phyloP scores from a whole-genome alignment of 2,888 invertebrate genomes.

The Drosophila mayaguana region DNA sequence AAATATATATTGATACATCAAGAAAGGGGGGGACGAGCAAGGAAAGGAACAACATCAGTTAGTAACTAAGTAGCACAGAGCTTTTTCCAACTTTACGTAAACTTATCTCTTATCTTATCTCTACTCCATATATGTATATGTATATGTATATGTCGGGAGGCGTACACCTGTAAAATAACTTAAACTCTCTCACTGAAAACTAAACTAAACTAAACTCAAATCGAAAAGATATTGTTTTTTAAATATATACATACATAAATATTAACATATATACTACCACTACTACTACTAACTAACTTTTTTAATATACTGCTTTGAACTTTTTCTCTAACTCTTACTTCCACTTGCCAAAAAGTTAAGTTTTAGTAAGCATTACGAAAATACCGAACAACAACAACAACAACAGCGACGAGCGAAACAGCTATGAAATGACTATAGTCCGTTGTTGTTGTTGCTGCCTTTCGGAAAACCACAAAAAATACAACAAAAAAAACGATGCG shows the following conservation, averaged over 20 bases:
- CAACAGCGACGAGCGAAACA: slow-evolving; percentile 8
- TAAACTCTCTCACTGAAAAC: slow-evolving; percentile 41
- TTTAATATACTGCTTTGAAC: slow-evolving; percentile 53
- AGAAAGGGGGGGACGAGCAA: background rate
- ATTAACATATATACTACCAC: slow-evolving; percentile 47
- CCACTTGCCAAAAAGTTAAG: slow-evolving; percentile 52
- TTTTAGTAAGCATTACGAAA: slow-evolving; percentile 41
- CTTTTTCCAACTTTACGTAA: slow-evolving; percentile 21
- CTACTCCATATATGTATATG: slow-evolving; percentile 13
- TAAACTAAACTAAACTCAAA: slow-evolving; percentile 9
- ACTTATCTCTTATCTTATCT: slow-evolving; percentile 11
- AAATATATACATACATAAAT: slow-evolving; percentile 27
- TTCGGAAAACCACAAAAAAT: slow-evolving; percentile 7
- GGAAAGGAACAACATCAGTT: background rate
- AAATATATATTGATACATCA: background rate
- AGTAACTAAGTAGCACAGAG: slow-evolving; percentile 16
- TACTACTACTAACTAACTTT: slow-evolving; percentile 38
- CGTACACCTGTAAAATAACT: slow-evolving; percentile 57
- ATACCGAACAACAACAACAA: slow-evolving; percentile 17
- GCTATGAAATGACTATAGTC: slow-evolving; percentile 13
- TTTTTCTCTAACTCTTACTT: slow-evolving; percentile 59
- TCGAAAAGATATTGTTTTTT: slow-evolving; percentile 20
- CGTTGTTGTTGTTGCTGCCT: slow-evolving; percentile 20
- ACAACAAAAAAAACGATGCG: slow-evolving; percentile 10
- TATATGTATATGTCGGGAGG: slow-evolving; percentile 33